Conservation (phyloP, 2,113 vertebrate genomes). For the Gymnorhina tibicen region DNA sequence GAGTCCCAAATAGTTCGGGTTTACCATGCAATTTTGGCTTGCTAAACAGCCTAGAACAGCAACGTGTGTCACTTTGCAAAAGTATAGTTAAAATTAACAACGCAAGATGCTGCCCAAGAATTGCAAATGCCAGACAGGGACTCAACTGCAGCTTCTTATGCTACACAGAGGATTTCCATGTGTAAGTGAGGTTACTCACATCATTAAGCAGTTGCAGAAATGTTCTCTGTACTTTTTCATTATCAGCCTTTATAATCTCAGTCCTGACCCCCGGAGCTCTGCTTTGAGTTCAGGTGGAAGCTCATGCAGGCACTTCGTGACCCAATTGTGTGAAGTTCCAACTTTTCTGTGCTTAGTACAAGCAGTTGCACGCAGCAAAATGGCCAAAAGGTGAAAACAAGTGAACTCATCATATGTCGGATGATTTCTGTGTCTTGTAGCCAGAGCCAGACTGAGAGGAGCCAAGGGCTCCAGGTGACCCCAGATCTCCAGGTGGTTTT, state of each 20-base stretch:
- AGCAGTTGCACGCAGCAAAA: neutral
- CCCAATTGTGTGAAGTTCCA: neutral
- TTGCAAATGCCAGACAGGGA: neutral
- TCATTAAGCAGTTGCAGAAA: neutral
- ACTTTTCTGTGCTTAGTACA: neutral
- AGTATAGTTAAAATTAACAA: neutral
- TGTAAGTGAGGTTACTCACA: neutral
- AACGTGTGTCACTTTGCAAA: neutral
- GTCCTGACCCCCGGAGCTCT: neutral
- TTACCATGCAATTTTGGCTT: neutral
- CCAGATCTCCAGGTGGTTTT: neutral
- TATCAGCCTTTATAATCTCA: neutral
- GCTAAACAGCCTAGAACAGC: neutral
- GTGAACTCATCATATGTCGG: rapidly evolving
- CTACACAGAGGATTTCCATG: neutral
- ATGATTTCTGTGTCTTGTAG: neutral
- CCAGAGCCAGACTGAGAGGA: neutral
- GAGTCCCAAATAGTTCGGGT: neutral
- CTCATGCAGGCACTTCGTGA: neutral
- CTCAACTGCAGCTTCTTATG: neutral
- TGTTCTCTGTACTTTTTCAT: neutral
- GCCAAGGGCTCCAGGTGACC: neutral
- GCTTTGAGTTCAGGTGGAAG: slow-evolving; percentile 1
- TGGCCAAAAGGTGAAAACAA: neutral
- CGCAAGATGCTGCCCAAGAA: neutral